Evolutionary conservation across 2,113 vertebrate species (phyloP), one percentile per base, ranked within the genome.

Genomic region (Boleophthalmus pectinirostris): DNA sequence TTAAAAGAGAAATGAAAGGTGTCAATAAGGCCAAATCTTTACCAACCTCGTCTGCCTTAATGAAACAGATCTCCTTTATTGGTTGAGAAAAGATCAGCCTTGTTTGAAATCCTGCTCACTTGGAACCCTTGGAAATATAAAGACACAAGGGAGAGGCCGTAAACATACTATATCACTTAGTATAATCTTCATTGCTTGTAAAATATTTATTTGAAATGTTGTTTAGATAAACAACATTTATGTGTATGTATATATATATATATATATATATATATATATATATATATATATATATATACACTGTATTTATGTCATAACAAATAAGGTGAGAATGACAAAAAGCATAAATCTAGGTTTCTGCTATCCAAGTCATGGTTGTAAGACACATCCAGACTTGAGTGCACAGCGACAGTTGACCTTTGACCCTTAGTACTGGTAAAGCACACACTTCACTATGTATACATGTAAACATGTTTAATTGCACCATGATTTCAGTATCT

Each of bases 401-500:
- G 14, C 72, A 72, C 20, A 3, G 76, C 29, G 83, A 73, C 66
- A 53, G 35, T 45, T 25, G 13, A 61, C 78, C 71, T 64, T 71
- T 69, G 60, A 46, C 47, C 54, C 66, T 72, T 69, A 80, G 49
- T 66, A 82, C 75, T 79, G 72, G 83, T 73, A 81, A 79, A 65
- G 72, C 81, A 82, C 82, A 85, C 75, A 78, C 79, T 72, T 80
- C 81, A 85, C 70, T 49, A 79, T 85, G 88, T 86, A 75, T 74
- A 84, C 90, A 93, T 91, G 91, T 91, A 93, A 94, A 93, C 92
- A 84, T 75, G 83, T 69, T 89, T 78, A 86, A 88, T 84, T 89
- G 88, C 87, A 91, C 91, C 90, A 80, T 72, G 72, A 87, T 75
- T 84, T 85, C 70, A 69, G 78, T 21, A 77, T 85, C 51, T 54